These are phyloP conservation scores for Tipula helvola DNA, from an alignment of 2,888 invertebrate species.

Conservation along the genomic window DNA sequence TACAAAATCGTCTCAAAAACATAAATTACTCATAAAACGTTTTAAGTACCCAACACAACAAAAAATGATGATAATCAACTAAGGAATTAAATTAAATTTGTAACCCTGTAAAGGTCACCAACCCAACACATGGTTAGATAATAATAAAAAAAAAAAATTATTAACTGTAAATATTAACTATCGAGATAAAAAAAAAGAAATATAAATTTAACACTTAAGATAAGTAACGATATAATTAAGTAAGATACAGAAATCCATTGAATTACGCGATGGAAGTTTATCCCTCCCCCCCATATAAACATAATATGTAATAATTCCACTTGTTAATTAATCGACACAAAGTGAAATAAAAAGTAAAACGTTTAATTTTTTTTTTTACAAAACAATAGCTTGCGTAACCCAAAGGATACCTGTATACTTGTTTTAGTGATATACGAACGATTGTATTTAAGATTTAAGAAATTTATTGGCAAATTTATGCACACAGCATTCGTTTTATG, in stretches of 20 bases:
- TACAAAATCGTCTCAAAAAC: background rate
- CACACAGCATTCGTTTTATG: background rate
- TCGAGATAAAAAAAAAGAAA: background rate
- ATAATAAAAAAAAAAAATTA: background rate
- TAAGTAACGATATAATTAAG: background rate
- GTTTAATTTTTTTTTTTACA: background rate
- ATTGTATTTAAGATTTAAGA: background rate
- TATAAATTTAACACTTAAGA: background rate
- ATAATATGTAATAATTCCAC: background rate
- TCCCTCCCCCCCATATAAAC: background rate
- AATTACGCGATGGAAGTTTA: background rate
- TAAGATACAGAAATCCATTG: background rate
- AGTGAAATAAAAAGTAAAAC: background rate
- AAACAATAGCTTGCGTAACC: background rate
- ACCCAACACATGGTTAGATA: background rate
- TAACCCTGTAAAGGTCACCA: background rate
- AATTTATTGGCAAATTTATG: background rate
- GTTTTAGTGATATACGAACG: background rate
- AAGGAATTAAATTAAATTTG: background rate
- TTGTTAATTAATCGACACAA: background rate
- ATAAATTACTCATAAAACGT: background rate
- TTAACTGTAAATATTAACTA: background rate
- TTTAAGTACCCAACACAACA: background rate
- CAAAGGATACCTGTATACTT: background rate
- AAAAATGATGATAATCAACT: background rate